Conservation (phyloP, 2,797 vertebrate species). For the Remorina albescens region DNA sequence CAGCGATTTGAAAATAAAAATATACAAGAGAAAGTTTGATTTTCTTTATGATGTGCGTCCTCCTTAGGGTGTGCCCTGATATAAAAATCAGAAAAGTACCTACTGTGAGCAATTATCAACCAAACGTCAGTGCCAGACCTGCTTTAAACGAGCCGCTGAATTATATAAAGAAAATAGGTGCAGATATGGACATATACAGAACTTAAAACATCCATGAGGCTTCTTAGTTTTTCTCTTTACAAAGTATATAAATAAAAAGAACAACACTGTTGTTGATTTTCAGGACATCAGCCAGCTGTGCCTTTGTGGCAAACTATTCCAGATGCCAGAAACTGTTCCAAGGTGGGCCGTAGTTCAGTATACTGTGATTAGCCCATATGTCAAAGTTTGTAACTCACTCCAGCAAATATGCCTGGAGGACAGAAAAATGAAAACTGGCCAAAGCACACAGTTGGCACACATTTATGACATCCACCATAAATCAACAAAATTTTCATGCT, state of each 20-base stretch:
- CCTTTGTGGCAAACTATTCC: conserved; percentile 40
- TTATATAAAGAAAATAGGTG: not conserved
- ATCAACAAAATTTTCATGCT: conserved; percentile 25
- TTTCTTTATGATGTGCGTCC: conserved; percentile 33
- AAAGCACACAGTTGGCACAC: conserved; percentile 36
- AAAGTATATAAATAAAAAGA: conserved; percentile 27
- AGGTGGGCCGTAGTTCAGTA: conserved; percentile 50
- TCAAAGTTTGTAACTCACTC: conserved; percentile 58
- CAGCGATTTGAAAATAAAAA: conserved; percentile 51
- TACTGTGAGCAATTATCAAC: conserved; percentile 34
- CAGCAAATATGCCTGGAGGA: conserved; percentile 34
- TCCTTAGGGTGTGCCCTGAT: not conserved
- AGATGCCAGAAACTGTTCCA: conserved; percentile 55
- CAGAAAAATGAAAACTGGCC: conserved; percentile 45
- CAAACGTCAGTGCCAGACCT: conserved; percentile 29
- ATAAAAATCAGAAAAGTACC: conserved; percentile 31
- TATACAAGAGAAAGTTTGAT: conserved; percentile 25
- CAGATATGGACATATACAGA: conserved; percentile 16
- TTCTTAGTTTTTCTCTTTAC: not conserved
- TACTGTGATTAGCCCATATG: conserved; percentile 57
- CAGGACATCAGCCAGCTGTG: conserved; percentile 64
- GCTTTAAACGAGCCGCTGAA: conserved; percentile 20
- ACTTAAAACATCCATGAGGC: not conserved
- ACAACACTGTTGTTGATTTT: conserved; percentile 60
- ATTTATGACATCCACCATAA: conserved; percentile 23